These are phyloP conservation scores for Emydoidea blandingii DNA, from an alignment of 2,797 vertebrate genomes.

Conservation along the genomic window DNA sequence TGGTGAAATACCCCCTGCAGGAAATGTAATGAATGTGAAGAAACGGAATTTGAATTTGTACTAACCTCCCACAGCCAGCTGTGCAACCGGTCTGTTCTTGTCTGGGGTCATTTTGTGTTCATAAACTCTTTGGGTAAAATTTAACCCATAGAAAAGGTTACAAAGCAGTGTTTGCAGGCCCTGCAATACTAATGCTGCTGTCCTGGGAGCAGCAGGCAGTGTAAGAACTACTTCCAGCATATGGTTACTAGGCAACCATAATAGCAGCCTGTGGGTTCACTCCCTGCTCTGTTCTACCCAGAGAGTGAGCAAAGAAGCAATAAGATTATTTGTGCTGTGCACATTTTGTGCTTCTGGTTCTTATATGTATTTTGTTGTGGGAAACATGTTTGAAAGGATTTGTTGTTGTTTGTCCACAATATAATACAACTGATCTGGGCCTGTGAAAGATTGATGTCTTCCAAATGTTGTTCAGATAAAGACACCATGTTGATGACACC, in stretches of 20 bases:
- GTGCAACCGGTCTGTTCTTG: neutral
- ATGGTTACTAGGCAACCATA: neutral
- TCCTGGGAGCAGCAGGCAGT: neutral
- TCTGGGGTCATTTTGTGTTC: neutral
- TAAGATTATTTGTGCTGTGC: neutral
- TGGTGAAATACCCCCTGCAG: neutral
- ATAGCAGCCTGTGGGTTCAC: neutral
- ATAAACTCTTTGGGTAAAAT: conserved; percentile 3
- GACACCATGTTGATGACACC: conserved; percentile 45
- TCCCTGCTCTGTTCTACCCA: neutral
- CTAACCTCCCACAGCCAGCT: neutral
- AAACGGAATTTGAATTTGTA: neutral
- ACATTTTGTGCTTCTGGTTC: neutral
- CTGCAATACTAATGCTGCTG: too few relatives aligned
- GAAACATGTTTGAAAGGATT: neutral
- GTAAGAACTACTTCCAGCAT: neutral
- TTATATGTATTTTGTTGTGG: neutral
- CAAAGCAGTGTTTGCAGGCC: neutral
- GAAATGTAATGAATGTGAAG: neutral
- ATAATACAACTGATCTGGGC: conserved; percentile 41
- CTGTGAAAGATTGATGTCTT: neutral
- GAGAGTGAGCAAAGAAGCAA: neutral
- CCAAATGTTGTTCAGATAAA: conserved; percentile 56
- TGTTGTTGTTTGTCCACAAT: neutral
- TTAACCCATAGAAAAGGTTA: neutral